Evolutionary conservation across 2,113 vertebrate species (phyloP).

Genomic region (Mobula hypostoma): DNA sequence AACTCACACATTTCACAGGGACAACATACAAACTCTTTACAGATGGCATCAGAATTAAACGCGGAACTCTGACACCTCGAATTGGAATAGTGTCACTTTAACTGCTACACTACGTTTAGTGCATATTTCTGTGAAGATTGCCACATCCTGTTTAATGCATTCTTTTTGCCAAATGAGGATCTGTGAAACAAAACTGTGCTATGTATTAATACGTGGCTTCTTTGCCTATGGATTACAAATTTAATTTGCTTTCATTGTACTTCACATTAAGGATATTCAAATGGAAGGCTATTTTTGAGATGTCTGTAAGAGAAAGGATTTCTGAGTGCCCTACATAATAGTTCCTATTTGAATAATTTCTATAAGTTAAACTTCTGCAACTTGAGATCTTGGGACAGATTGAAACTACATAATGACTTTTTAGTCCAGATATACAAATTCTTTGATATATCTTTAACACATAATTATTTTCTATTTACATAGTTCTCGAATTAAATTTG

Average conservation of each 20-base stretch:
- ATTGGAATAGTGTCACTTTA: too few relatives aligned
- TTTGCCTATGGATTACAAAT: not conserved
- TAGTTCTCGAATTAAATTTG: not conserved
- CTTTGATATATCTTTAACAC: not conserved
- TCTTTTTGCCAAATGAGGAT: not conserved
- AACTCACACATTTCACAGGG: too few relatives aligned
- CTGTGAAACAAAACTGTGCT: not conserved
- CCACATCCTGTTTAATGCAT: not conserved
- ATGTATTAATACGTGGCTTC: not conserved
- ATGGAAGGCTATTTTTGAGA: not conserved
- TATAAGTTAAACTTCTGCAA: not conserved
- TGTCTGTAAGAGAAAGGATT: not conserved
- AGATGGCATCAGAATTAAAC: too few relatives aligned
- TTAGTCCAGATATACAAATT: not conserved
- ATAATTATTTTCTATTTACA: not conserved
- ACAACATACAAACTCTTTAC: too few relatives aligned
- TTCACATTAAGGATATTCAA: not conserved
- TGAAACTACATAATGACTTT: not conserved
- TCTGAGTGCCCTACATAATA: not conserved
- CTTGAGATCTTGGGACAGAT: not conserved
- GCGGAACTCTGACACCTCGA: too few relatives aligned
- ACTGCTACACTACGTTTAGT: too few relatives aligned
- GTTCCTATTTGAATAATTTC: not conserved
- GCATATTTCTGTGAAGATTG: not conserved
- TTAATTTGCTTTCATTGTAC: not conserved